These are phyloP conservation scores for Planiliza haematocheilus DNA, from an alignment of 2,113 vertebrate species.

Conservation along the genomic window DNA sequence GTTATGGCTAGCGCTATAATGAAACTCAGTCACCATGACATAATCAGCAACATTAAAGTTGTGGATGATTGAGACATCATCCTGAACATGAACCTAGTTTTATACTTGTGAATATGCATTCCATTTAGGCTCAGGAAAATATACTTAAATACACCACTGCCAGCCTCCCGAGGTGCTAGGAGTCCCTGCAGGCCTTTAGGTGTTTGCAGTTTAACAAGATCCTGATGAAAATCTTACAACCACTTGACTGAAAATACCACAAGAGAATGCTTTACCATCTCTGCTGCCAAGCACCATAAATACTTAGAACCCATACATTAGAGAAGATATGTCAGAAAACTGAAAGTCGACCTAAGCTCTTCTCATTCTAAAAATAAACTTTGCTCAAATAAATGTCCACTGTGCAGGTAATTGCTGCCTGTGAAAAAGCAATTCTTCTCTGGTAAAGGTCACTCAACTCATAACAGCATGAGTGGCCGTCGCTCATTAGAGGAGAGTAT, in stretches of 20 bases:
- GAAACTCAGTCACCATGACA: background rate
- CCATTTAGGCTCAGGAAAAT: background rate
- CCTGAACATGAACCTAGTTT: too few relatives aligned
- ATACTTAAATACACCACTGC: background rate
- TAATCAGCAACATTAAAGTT: too few relatives aligned
- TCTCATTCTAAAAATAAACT: conserved; percentile 70
- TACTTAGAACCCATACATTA: background rate
- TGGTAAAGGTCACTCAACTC: conserved; percentile 73
- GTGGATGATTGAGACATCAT: too few relatives aligned
- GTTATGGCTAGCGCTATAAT: too few relatives aligned
- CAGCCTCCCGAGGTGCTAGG: background rate
- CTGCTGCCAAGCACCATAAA: conserved; percentile 18
- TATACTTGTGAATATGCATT: background rate
- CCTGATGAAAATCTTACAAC: conserved; percentile 14
- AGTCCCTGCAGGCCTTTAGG: background rate
- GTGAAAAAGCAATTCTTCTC: conserved; percentile 58
- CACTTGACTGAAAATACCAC: conserved; percentile 8
- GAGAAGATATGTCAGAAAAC: conserved; percentile 4
- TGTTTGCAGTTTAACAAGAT: conserved; percentile 25
- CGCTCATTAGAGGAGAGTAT: conserved; percentile 66
- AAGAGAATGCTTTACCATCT: background rate
- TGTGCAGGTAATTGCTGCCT: conserved; percentile 70
- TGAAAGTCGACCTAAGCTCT: background rate
- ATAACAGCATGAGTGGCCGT: conserved; percentile 62
- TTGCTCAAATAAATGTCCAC: conserved; percentile 48